Evolutionary conservation across 2,888 invertebrate genomes (phyloP).

Genomic region (Aradus depressus): DNA sequence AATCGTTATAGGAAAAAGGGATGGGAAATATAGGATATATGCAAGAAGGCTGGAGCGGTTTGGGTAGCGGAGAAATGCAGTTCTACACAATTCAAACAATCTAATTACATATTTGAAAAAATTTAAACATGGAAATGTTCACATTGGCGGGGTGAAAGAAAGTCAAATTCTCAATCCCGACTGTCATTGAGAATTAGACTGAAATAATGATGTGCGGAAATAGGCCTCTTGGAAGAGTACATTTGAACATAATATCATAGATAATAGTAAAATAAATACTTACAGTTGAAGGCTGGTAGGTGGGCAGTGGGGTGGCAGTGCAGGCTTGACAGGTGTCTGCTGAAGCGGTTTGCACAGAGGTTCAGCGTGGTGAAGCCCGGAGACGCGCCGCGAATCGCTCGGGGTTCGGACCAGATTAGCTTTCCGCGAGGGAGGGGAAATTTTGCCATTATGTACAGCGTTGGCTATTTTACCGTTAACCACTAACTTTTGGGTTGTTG

Average conservation of each 20-base stretch:
- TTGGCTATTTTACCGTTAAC: slow-evolving; percentile 29
- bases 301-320: slow-evolving; percentile 31
- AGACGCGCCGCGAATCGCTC: slow-evolving; percentile 20
- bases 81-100: no score
- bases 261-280: slow-evolving; percentile 24
- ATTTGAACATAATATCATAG: not conserved
- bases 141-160: no score
- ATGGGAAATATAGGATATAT: no score
- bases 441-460: slow-evolving; percentile 28
- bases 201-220: no score
- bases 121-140: no score
- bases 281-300: slow-evolving; percentile 33
- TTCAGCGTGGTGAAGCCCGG: slow-evolving; percentile 20
- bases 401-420: slow-evolving; percentile 25
- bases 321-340: slow-evolving; percentile 18
- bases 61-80: no score
- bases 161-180: no score
- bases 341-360: slow-evolving; percentile 16
- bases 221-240: no score
- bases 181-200: no score
- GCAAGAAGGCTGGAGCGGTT: no score
- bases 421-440: slow-evolving; percentile 28
- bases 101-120: no score
- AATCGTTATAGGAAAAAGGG: no score
- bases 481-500: slow-evolving; percentile 26